Evolutionary conservation across 2,797 vertebrate genomes (phyloP).

Genomic region (Poeciliopsis presidionis): DNA sequence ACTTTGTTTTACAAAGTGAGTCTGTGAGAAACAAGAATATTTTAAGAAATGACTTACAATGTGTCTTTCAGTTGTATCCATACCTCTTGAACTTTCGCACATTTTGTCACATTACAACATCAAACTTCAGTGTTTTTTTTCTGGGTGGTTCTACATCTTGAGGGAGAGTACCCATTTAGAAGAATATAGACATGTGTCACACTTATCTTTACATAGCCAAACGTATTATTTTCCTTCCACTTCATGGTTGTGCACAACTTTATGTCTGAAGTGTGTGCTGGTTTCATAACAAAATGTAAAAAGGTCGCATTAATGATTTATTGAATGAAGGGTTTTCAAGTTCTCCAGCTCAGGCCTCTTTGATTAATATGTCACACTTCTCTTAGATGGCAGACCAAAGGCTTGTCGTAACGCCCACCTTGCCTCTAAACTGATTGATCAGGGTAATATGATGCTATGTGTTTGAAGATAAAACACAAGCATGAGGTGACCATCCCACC

Average conservation of each 20-base stretch:
- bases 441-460: constrained; percentile 61
- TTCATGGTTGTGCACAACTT: neutral
- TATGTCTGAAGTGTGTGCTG: neutral
- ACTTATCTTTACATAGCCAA: neutral
- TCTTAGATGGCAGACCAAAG: constrained; percentile 65
- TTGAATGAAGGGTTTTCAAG: constrained; percentile 8
- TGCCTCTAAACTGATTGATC: constrained; percentile 59
- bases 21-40: constrained; percentile 11
- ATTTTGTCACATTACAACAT: neutral
- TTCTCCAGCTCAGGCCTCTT: constrained; percentile 16
- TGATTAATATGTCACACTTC: constrained; percentile 57
- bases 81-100: neutral
- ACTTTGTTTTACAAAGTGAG: constrained; percentile 37
- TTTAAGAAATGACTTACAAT: neutral
- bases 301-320: neutral
- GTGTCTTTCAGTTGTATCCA: neutral
- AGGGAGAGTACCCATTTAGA: neutral
- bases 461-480: constrained; percentile 67
- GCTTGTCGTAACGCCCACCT: constrained; percentile 33
- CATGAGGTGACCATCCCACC: constrained; percentile 21
- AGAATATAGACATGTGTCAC: neutral
- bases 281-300: neutral
- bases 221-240: neutral
- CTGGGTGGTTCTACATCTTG: neutral
- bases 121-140: neutral